Base-by-base conservation (phyloP, 2,888 invertebrate genomes). In the Cetonia aurata region DNA sequence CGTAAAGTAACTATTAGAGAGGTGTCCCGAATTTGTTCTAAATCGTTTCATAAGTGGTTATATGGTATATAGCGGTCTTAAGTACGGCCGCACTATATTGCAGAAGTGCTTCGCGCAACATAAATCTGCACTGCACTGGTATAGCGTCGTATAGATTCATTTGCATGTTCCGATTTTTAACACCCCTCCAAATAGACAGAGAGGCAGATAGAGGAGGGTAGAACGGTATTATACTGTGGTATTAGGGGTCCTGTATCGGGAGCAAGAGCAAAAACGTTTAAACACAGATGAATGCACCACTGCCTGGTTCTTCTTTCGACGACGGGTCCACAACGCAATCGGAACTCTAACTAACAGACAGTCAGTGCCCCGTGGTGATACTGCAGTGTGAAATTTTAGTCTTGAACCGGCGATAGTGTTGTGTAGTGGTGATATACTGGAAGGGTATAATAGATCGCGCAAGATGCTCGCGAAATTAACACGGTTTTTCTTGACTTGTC, bases 221-320 rank as follows among this genome's bases (percentile, higher is more conserved):
- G 42, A 41, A 44, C 17, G 53, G 37, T 37, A 6, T 25, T 37
- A 6, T 25, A 19, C 25, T 9, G 9, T 19, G 19, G 50, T 37
- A 9, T 37, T 65, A 52, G 62, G 62, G 62, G 62, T 65, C 62
- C 62, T 65, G 17, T 48, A 57, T 13, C 57, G 33, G 55, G 55
- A 56, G 57, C 57, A 10, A 37, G 10, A 56, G 55, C 55, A 56
- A 50, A 50, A 65, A 65, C 62, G 9, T 65, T 65, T 65, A 65
- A 65, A 65, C 62, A 65, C 62, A 65, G 62, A 65, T 65, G 62
- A 65, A 65, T 50, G 62, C 62, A 65, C 50, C 62, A 52, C 33
- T 37, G 37, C 37, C 8, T 42, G 33, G 57, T 57, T 57, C 57
- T 65, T 65, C 52, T 52, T 52, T 65, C n/a, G 12, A 50, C 50